phyloP scores from a whole-genome alignment of 2,113 vertebrate species.

The Gymnogyps californianus region DNA sequence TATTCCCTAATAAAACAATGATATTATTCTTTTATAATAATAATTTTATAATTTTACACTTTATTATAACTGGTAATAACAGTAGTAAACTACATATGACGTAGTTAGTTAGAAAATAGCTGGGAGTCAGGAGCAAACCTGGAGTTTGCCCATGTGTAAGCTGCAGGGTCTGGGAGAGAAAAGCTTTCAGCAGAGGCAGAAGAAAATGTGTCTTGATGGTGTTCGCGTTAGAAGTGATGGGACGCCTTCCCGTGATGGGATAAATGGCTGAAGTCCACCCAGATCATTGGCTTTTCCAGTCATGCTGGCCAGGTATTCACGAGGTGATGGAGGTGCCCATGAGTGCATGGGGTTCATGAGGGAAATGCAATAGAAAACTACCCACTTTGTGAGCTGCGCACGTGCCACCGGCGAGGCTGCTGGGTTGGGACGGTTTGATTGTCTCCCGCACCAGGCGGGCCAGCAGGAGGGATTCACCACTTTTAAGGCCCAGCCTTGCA shows the following conservation, averaged over 20 bases:
- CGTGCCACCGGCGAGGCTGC: fast-evolving
- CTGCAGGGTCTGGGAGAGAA: neutral
- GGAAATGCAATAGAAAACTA: neutral
- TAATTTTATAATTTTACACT: neutral
- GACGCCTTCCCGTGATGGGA: too few relatives aligned
- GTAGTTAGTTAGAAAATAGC: neutral
- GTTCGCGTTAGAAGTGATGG: neutral
- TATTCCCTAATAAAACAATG: neutral
- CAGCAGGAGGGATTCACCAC: neutral
- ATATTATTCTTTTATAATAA: neutral
- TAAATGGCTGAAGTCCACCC: neutral
- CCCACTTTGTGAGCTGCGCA: neutral
- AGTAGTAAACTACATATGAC: neutral
- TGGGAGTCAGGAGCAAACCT: neutral
- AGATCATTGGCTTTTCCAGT: neutral
- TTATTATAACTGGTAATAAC: neutral
- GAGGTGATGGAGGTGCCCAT: neutral
- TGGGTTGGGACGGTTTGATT: neutral
- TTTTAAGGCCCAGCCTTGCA: neutral
- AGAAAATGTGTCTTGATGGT: neutral
- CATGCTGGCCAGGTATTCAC: neutral
- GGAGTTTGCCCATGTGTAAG: neutral
- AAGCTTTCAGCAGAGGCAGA: neutral
- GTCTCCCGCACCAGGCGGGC: too few relatives aligned
- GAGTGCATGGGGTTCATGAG: neutral